These are phyloP conservation scores for Brachyptera putata DNA, from an alignment of 2,888 invertebrate genomes.

Conservation along the genomic window DNA sequence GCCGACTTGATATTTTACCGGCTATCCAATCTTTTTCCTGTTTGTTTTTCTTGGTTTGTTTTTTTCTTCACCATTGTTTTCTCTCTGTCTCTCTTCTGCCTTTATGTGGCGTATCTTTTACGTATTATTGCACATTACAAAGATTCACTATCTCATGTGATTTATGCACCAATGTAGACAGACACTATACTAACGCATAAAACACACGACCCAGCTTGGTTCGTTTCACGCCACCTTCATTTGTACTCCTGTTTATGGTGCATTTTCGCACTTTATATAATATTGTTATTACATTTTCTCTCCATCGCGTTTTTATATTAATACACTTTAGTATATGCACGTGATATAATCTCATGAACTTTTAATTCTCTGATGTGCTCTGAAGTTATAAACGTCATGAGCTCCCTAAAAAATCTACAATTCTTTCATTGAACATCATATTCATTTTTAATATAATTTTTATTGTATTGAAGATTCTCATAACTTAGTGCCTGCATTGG, in stretches of 20 bases:
- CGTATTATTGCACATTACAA: slow-evolving; percentile 11
- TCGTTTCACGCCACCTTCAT: slow-evolving; percentile 7
- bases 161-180: not conserved
- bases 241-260: slow-evolving; percentile 8
- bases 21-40: not conserved
- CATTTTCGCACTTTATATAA: not conserved
- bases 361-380: no score
- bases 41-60: not conserved
- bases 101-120: slow-evolving; percentile 1
- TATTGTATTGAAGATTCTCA: no score
- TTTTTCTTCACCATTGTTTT: not conserved
- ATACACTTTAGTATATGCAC: no score
- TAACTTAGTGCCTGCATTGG: no score
- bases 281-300: not conserved
- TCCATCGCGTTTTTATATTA: not conserved
- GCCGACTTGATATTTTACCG: no score
- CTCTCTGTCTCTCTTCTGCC: no score
- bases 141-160: not conserved
- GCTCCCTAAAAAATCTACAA: no score
- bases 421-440: no score
- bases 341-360: no score
- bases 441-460: no score
- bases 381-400: no score
- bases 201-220: not conserved
- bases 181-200: not conserved